Conservation (phyloP, 2,888 invertebrate species). For the Junonia oenone region DNA sequence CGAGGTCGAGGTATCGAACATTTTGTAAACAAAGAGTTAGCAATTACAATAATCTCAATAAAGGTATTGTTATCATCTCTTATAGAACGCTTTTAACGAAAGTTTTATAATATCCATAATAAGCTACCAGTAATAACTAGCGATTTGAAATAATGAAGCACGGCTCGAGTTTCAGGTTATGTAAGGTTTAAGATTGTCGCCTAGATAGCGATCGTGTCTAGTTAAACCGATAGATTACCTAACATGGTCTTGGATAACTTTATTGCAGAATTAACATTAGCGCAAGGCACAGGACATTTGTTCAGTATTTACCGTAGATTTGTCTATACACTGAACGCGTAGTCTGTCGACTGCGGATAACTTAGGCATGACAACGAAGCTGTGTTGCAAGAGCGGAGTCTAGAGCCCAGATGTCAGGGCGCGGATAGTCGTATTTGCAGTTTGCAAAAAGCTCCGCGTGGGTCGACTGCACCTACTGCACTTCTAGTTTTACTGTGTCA, state of each 20-base stretch:
- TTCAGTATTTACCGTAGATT: neutral
- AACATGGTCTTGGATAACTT: constrained; percentile 28
- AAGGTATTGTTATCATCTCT: neutral
- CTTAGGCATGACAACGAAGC: constrained; percentile 17
- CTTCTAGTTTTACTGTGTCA: constrained; percentile 80
- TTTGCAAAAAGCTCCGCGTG: constrained; percentile 72
- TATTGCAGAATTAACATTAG: constrained; percentile 26
- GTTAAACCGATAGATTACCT: constrained; percentile 29
- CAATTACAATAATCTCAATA: too few species aligned
- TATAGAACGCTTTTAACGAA: constrained; percentile 4
- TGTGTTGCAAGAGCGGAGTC: constrained; percentile 27
- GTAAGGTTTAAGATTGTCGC: constrained; percentile 28
- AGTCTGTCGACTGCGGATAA: constrained; percentile 5
- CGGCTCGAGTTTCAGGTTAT: constrained; percentile 27
- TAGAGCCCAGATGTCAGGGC: constrained; percentile 43
- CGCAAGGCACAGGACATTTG: constrained; percentile 19
- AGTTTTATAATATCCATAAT: neutral
- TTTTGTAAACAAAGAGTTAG: too few species aligned
- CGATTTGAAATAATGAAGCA: constrained; percentile 19
- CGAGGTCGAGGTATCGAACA: too few species aligned
- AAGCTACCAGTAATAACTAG: neutral
- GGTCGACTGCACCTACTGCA: constrained; percentile 78
- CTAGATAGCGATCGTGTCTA: constrained; percentile 28
- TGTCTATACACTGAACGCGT: neutral
- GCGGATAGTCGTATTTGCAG: constrained; percentile 47